phyloP scores from a whole-genome alignment of 2,797 vertebrate species.

The Erpetoichthys calabaricus region DNA sequence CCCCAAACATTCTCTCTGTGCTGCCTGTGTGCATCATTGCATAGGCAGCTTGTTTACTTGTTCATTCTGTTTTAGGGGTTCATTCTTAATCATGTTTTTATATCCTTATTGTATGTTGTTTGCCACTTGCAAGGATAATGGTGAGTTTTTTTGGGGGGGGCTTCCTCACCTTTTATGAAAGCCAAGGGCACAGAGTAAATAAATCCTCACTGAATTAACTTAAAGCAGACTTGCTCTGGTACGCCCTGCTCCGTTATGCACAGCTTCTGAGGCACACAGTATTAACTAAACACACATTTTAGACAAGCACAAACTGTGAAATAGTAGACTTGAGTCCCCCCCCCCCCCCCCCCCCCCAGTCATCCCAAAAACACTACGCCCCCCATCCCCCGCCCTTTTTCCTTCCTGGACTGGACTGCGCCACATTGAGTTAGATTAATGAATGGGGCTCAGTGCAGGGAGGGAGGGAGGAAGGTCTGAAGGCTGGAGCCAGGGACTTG shows the following conservation, averaged over 20 bases:
- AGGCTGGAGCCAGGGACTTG: constrained; percentile 45
- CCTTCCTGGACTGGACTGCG: constrained; percentile 35
- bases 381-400: constrained; percentile 27
- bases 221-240: constrained; percentile 6
- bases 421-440: constrained; percentile 32
- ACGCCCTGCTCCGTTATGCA: constrained; percentile 4
- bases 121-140: too few species aligned
- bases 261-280: constrained; percentile 21
- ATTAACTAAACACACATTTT: constrained; percentile 41
- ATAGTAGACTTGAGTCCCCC: constrained; percentile 36
- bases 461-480: constrained; percentile 42
- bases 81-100: too few species aligned
- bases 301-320: constrained; percentile 37
- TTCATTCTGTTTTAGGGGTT: too few species aligned
- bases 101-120: too few species aligned
- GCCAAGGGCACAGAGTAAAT: constrained; percentile 16
- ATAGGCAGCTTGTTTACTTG: too few species aligned
- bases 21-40: too few species aligned
- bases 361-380: not conserved
- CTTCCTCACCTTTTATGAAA: constrained; percentile 7
- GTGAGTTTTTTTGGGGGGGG: constrained; percentile 4
- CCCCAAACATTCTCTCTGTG: too few species aligned
- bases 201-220: constrained; percentile 11
- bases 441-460: constrained; percentile 53
- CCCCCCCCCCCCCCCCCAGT: constrained; percentile 14